phyloP scores from a whole-genome alignment of 2,888 invertebrate genomes.

The Mylabris sibirica region DNA sequence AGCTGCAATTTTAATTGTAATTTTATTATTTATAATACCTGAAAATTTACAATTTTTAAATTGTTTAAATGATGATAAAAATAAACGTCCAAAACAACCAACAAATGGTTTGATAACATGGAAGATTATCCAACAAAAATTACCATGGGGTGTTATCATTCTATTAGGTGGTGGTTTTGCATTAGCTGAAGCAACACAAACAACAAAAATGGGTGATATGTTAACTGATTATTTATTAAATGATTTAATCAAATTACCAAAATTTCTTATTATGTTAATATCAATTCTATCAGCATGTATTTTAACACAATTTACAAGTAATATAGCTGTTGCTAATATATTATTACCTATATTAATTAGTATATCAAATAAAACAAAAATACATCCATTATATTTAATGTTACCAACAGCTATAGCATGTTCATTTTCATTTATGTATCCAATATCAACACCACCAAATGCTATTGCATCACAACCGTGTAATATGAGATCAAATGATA shows the following conservation, averaged over 20 bases:
- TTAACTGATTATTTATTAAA: conserved; percentile 73
- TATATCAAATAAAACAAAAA: conserved; percentile 68
- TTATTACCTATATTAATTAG: conserved; percentile 84
- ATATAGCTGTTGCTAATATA: conserved; percentile 90
- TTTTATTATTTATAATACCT: conserved; percentile 80
- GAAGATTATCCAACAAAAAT: conserved; percentile 83
- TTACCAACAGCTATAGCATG: conserved; percentile 87
- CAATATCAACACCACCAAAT: conserved; percentile 93
- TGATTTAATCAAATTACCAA: conserved; percentile 70
- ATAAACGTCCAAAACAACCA: conserved; percentile 68
- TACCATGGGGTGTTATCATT: conserved; percentile 91
- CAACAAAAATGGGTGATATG: conserved; percentile 72
- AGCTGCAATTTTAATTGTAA: conserved; percentile 68
- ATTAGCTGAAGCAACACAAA: conserved; percentile 80
- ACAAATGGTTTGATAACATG: conserved; percentile 81
- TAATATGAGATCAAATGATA: conserved; percentile 77
- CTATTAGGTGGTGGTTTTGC: conserved; percentile 92
- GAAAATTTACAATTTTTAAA: conserved; percentile 78
- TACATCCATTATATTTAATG: conserved; percentile 90
- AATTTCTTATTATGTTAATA: conserved; percentile 74
- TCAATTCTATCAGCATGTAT: conserved; percentile 77
- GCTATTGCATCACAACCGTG: conserved; percentile 87
- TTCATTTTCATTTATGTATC: conserved; percentile 90
- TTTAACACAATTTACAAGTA: conserved; percentile 88
- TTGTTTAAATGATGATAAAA: conserved; percentile 68